Conservation (phyloP, 2,113 vertebrate species). For the Tachysurus vachellii region DNA sequence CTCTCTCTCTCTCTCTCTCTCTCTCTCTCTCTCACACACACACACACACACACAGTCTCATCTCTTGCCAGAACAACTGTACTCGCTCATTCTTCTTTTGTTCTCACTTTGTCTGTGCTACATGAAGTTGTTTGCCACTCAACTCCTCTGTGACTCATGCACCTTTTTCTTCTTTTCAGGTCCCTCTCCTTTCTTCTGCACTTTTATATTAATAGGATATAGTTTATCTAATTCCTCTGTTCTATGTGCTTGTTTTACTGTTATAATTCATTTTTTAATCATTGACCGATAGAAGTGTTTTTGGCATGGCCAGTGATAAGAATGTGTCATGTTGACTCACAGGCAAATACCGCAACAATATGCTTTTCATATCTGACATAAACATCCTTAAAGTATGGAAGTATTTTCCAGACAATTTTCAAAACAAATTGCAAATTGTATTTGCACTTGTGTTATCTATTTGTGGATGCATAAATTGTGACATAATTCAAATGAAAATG, state of each 20-base stretch:
- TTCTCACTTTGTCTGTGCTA: neutral
- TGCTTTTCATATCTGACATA: neutral
- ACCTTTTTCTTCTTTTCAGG: neutral
- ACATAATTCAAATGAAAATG: too few relatives aligned
- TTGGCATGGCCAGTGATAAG: neutral
- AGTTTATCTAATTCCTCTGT: neutral
- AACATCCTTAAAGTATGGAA: neutral
- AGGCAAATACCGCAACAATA: neutral
- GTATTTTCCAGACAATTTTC: too few relatives aligned
- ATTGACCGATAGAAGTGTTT: neutral
- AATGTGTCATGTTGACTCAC: neutral
- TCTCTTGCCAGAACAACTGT: neutral
- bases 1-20: constrained; percentile 1
- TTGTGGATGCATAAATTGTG: too few relatives aligned
- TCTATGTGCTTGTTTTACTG: neutral
- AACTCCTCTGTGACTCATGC: neutral
- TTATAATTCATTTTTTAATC: neutral
- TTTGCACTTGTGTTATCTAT: too few relatives aligned
- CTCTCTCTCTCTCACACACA: neutral
- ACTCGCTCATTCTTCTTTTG: neutral
- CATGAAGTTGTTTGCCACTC: neutral
- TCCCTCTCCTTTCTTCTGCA: neutral
- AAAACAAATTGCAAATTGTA: too few relatives aligned
- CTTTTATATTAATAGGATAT: neutral
- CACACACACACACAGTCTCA: neutral